Conservation (phyloP, 2,113 vertebrate genomes). For the Cyprinodon tularosa region DNA sequence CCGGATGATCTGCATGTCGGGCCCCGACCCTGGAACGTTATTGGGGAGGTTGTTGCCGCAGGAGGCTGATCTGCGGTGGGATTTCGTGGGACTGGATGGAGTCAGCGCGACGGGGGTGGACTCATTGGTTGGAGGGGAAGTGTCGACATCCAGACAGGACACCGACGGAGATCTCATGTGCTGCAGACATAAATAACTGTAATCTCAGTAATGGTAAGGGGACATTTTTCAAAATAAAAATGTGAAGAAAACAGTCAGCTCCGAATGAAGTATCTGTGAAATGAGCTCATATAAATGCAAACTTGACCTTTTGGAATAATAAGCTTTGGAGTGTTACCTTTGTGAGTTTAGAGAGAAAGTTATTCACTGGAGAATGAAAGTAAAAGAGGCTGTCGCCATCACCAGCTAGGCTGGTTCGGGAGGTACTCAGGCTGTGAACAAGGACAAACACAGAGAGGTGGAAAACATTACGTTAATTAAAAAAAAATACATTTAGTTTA, state of each 20-base stretch:
- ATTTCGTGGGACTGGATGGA: conserved; percentile 78
- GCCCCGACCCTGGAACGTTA: conserved; percentile 64
- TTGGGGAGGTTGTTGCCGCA: conserved; percentile 81
- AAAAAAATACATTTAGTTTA: too few species aligned
- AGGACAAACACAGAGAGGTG: neutral
- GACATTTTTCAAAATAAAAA: neutral
- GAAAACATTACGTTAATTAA: too few species aligned
- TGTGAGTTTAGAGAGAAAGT: conserved; percentile 82
- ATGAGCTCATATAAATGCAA: conserved; percentile 4
- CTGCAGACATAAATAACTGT: conserved; percentile 59
- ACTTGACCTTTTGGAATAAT: neutral
- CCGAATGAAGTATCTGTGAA: neutral
- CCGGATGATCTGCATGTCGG: conserved; percentile 86
- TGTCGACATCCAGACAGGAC: conserved; percentile 85
- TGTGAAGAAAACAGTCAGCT: neutral
- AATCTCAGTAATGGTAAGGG: neutral
- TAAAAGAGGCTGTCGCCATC: conserved; percentile 75
- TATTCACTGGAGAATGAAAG: conserved; percentile 78
- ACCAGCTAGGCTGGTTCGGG: conserved; percentile 70
- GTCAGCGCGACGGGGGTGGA: conserved; percentile 68
- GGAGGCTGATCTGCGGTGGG: conserved; percentile 91
- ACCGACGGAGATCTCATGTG: conserved; percentile 89
- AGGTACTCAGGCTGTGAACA: conserved; percentile 59
- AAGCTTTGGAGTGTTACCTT: conserved; percentile 74
- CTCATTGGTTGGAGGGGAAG: conserved; percentile 65